Evolutionary conservation across 2,888 invertebrate species (phyloP), one percentile per base, ranked within the genome.

Genomic region (Fissipunctia ypsillon): DNA sequence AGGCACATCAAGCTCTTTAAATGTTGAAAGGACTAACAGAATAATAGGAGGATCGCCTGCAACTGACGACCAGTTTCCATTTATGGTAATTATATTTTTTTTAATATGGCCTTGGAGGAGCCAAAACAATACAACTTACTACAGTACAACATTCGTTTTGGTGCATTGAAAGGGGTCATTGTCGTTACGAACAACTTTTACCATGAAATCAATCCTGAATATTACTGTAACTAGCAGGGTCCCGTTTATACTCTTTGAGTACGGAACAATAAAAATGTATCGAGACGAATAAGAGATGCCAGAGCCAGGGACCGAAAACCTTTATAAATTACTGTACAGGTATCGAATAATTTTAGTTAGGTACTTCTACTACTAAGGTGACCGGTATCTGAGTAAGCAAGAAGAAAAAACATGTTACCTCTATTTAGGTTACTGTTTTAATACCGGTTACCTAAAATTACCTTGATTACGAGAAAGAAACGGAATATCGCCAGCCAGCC

Each of bases 21-120:
- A 45, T 59, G 6, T 52, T n/a, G 76, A 76, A 41, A 52, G 31
- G 0, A 3, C 25, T 7, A 54, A 50, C 69, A 76, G 75, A 63
- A 69, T 76, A 54, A 2, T n/a, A 1, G 69, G 61, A 10, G 75
- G 76, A n/a, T 0, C 10, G 0, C 16, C 48, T 4, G 28, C 48
- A 61, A 1, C 0, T 19, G 25, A 43, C 7, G 12, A 14, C 25
- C 22, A n/a, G 9, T 56, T 76, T 22, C 14, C 0, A 19, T 76
- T 12, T n/a, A 50, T 43, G 75, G 75, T 76, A 76, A 69, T 48
- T 59, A 74, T 19, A 35, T n/a, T 43, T 35, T n/a, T n/a, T 25
- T 31, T 35, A 12, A 16, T 7, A 38, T 4, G 31, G 16, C n/a
- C 9, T n/a, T n/a, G n/a, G n/a, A 28, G 7, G 7, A 19, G 28